Conservation (phyloP, 2,888 invertebrate genomes). For the Morpho helenor region DNA sequence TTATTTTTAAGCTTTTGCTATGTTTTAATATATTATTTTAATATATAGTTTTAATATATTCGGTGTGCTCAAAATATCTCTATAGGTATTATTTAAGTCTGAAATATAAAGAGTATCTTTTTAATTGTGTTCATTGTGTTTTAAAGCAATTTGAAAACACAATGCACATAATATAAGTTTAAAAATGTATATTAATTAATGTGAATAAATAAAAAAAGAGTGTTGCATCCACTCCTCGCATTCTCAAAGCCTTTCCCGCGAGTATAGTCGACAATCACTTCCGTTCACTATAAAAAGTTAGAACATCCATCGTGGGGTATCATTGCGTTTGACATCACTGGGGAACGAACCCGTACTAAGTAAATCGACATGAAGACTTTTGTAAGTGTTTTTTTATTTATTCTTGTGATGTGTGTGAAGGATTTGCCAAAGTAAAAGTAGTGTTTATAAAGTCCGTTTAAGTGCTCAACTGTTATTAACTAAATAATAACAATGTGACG, state of each 20-base stretch:
- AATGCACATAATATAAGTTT: neutral
- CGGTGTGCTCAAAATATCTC: too few relatives aligned
- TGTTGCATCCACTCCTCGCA: slow-evolving; percentile 40
- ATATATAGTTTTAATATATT: too few relatives aligned
- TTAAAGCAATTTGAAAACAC: too few relatives aligned
- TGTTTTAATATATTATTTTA: too few relatives aligned
- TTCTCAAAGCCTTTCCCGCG: slow-evolving; percentile 55
- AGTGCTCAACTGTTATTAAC: too few relatives aligned
- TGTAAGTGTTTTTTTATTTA: slow-evolving; percentile 51
- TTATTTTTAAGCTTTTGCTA: too few relatives aligned
- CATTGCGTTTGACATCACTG: slow-evolving; percentile 42
- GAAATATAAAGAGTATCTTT: too few relatives aligned
- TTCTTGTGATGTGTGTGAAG: slow-evolving; percentile 1
- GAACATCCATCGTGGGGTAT: slow-evolving; percentile 53
- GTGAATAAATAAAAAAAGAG: slow-evolving; percentile 27
- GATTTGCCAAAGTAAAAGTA: slow-evolving; percentile 6
- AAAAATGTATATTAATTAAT: slow-evolving; percentile 6
- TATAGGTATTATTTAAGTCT: too few relatives aligned
- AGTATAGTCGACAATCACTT: slow-evolving; percentile 59
- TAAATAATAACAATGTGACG: neutral
- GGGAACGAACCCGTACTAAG: slow-evolving; percentile 24
- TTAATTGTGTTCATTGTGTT: too few relatives aligned
- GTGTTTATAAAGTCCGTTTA: slow-evolving; percentile 3
- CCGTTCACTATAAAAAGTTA: slow-evolving; percentile 69
- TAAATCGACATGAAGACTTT: slow-evolving; percentile 64